phyloP scores from a whole-genome alignment of 2,113 vertebrate genomes.

The Oostethus manadensis region DNA sequence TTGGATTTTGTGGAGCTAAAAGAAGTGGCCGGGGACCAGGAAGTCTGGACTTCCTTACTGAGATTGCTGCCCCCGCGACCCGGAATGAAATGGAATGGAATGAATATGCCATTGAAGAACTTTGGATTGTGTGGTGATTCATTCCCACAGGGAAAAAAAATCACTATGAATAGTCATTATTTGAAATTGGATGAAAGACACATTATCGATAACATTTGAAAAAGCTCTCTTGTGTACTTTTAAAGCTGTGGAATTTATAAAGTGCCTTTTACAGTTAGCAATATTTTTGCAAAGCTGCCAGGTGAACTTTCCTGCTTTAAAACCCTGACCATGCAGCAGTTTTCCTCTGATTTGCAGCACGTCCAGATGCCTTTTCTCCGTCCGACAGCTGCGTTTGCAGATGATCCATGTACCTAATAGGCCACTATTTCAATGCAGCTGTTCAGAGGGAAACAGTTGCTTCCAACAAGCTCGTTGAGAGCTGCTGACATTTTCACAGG shows the following conservation, averaged over 20 bases:
- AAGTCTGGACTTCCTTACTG: too few species aligned
- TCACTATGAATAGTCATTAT: neutral
- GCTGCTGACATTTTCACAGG: conserved; percentile 65
- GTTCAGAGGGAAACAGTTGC: conserved; percentile 48
- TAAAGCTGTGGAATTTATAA: neutral
- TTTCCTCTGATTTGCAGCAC: conserved; percentile 39
- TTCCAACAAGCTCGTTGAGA: conserved; percentile 47
- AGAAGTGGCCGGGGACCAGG: too few species aligned
- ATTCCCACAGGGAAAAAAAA: too few species aligned
- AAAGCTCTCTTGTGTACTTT: neutral
- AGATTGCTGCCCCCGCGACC: too few species aligned
- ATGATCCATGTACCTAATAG: conserved; percentile 72
- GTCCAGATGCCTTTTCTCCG: conserved; percentile 61
- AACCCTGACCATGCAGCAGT: conserved; percentile 42
- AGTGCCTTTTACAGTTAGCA: neutral
- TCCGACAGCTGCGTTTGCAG: conserved; percentile 68
- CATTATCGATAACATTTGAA: neutral
- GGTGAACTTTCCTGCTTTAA: conserved; percentile 18
- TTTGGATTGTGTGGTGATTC: neutral
- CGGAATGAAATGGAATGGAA: too few species aligned
- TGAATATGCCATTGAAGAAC: neutral
- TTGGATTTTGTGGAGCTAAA: too few species aligned
- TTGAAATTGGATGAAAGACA: neutral
- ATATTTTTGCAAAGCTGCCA: conserved; percentile 13
- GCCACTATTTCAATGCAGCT: conserved; percentile 69